Conservation (phyloP, 2,797 vertebrate species). For the Arnoldichthys spilopterus region DNA sequence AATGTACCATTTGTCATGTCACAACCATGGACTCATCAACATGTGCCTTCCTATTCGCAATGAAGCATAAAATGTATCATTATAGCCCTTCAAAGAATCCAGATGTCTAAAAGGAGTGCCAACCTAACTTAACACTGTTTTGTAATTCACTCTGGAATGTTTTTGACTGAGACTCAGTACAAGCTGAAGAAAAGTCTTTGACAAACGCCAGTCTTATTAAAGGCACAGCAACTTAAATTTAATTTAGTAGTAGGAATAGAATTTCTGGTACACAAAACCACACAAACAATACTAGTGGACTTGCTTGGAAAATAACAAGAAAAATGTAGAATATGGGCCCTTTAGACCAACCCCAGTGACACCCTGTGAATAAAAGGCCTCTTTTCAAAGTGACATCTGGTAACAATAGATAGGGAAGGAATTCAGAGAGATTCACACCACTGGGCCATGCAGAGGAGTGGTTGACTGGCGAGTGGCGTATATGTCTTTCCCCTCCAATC, state of each 20-base stretch:
- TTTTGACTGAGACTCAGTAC: neutral
- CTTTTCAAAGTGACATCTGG: conserved; percentile 57
- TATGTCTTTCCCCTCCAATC: conserved; percentile 51
- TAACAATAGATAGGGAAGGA: conserved; percentile 54
- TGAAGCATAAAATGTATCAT: neutral
- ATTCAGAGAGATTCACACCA: conserved; percentile 54
- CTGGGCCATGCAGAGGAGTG: conserved; percentile 18
- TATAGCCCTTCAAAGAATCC: neutral
- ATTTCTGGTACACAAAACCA: neutral
- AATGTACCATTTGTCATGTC: neutral
- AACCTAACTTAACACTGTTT: no score
- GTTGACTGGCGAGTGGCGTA: conserved; percentile 38
- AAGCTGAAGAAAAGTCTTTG: neutral
- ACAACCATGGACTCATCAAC: neutral
- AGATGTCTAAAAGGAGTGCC: neutral
- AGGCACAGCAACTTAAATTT: neutral
- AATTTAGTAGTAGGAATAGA: no score
- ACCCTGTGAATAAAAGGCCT: conserved; percentile 27
- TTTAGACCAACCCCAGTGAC: conserved; percentile 3
- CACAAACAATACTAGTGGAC: neutral
- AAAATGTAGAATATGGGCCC: neutral
- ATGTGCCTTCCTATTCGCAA: neutral
- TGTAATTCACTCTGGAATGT: neutral
- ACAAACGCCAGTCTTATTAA: neutral
- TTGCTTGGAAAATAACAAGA: neutral